Base-by-base conservation (phyloP, 2,888 invertebrate species). In the Macrophya annulata region DNA sequence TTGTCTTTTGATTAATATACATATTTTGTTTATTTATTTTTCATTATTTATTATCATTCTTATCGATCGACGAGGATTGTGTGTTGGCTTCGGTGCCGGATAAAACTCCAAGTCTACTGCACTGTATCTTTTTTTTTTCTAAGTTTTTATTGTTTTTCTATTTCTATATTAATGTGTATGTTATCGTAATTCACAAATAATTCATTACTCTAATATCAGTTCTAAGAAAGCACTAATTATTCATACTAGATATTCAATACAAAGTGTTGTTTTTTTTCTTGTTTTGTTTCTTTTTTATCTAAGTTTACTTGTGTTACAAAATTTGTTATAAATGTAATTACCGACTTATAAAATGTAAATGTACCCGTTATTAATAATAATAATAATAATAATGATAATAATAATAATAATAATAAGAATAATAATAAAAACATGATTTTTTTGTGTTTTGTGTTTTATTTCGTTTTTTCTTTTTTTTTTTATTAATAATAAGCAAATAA, bases 171-270 rank as follows among this genome's bases (percentile, higher is more conserved):
- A 62, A 62, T 62, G 9, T 62, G 3, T 71, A 40, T 71, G 1
- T 40, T 71, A 45, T 74, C 21, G 43, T 74, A 87, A 89, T 88
- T 88, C 87, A 87, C 87, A 85, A 88, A 88, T 85, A 84, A 85
- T 87, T 89, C 65, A 17, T 86, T 87, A 87, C 86, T 86, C 89
- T 89, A 89, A 89, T 88, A 88, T 88, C 89, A 89, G 88, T 90
- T 89, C 89, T 90, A 90, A 87, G 55, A 86, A 90, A 89, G 90
- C 90, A 89, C 89, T 87, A 88, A 88, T 25, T 31, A 68, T 31
- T 3, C 6, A 71, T 40, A 71, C 37, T 71, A 89, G 88, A 86
- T 86, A 89, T 88, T 88, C 89, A 88, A 89, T 90, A 76, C 43
- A 76, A 76, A 77, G 48, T 51, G 25, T 76, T 45, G n/a, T 6